Evolutionary conservation across 2,888 invertebrate genomes (phyloP).

Genomic region (Meiosimyza decipiens): DNA sequence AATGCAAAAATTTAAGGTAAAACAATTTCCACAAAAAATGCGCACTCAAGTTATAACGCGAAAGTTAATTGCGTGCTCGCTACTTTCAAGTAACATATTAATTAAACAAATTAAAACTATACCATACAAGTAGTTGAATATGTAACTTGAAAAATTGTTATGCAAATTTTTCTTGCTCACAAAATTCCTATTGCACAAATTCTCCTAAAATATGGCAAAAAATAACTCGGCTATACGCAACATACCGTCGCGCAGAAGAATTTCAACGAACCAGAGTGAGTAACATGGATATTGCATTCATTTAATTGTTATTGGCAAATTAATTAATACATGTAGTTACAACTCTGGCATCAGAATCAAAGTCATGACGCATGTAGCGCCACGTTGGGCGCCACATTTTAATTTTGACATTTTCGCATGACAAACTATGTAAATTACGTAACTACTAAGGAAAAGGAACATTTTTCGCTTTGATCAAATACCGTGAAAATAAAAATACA

Average conservation of each 20-base stretch:
- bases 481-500: conserved; percentile 17
- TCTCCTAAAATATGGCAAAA: background rate
- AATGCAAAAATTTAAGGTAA: too few relatives aligned
- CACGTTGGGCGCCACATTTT: conserved; percentile 29
- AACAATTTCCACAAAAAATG: too few relatives aligned
- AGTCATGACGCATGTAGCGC: background rate
- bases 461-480: conserved; percentile 49
- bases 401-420: conserved; percentile 51
- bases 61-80: conserved; percentile 1
- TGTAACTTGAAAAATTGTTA: conserved; percentile 44
- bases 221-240: conserved; percentile 42
- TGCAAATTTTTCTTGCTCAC: conserved; percentile 46
- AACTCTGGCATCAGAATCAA: background rate
- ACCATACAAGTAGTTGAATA: conserved; percentile 19
- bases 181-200: background rate
- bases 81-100: conserved; percentile 6
- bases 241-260: conserved; percentile 42
- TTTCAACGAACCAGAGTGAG: conserved; percentile 53
- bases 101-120: conserved; percentile 38
- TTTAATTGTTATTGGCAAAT: conserved; percentile 52
- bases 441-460: conserved; percentile 51
- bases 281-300: conserved; percentile 61
- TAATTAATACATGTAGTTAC: conserved; percentile 8
- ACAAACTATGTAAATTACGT: conserved; percentile 58
- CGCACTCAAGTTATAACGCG: background rate